phyloP scores from a whole-genome alignment of 2,888 invertebrate species.

The Thecocarcelia acutangulata region DNA sequence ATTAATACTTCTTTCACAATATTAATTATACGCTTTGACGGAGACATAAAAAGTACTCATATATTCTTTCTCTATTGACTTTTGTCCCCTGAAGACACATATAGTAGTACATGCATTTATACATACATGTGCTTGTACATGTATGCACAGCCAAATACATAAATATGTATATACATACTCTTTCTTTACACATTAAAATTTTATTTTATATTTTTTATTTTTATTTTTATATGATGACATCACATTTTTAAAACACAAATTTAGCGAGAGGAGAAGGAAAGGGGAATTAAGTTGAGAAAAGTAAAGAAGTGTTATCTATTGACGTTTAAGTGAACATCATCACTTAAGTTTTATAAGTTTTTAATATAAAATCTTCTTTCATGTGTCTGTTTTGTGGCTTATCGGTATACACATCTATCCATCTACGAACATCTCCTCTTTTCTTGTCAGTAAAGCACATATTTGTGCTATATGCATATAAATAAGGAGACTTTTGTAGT shows the following conservation, averaged over 20 bases:
- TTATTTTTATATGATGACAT: conserved; percentile 56
- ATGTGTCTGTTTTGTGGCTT: conserved; percentile 52
- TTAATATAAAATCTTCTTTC: conserved; percentile 60
- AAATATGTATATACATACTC: background rate
- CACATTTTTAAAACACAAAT: conserved; percentile 31
- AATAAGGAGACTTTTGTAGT: conserved; percentile 48
- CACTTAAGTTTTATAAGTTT: conserved; percentile 61
- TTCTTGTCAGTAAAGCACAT: conserved; percentile 10
- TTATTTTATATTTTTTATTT: too few relatives aligned
- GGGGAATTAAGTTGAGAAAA: conserved; percentile 8
- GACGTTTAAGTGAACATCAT: conserved; percentile 64
- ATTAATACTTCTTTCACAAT: background rate
- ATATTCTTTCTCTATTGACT: conserved; percentile 3
- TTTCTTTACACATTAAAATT: conserved; percentile 1
- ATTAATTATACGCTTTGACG: conserved; percentile 6
- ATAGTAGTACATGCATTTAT: background rate
- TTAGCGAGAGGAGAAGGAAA: background rate
- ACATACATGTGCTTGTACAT: too few relatives aligned
- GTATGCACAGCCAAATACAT: background rate
- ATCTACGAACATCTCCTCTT: conserved; percentile 15
- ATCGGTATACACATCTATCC: conserved; percentile 41
- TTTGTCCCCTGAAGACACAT: background rate
- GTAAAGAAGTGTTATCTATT: conserved; percentile 58
- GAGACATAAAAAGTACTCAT: background rate
- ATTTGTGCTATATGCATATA: conserved; percentile 25